Evolutionary conservation across 2,888 invertebrate genomes (phyloP).

Genomic region (Geophilus truncorum): DNA sequence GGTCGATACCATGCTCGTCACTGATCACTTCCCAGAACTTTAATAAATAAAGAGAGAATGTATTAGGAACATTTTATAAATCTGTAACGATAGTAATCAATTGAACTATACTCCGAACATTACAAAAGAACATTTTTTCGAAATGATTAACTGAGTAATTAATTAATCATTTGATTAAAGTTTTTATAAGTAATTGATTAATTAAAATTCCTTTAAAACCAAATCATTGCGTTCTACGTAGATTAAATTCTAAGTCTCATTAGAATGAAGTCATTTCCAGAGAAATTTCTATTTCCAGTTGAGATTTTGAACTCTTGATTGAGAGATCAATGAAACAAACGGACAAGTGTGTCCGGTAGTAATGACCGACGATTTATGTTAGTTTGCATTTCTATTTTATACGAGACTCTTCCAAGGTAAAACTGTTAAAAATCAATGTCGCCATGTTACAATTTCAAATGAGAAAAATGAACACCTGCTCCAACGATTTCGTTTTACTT

Average conservation of each 20-base stretch:
- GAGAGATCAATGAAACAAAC: not conserved
- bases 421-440: not conserved
- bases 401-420: not conserved
- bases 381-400: not conserved
- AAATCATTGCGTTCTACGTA: too few species aligned
- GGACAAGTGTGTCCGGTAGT: not conserved
- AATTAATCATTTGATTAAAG: too few species aligned
- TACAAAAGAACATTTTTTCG: too few species aligned
- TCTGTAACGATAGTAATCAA: too few species aligned
- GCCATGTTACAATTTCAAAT: not conserved
- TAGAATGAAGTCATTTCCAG: too few species aligned
- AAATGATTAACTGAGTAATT: too few species aligned
- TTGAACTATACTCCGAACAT: too few species aligned
- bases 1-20: constrained; percentile 48
- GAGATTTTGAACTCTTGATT: too few species aligned
- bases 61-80: not conserved
- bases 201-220: too few species aligned
- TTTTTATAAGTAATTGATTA: too few species aligned
- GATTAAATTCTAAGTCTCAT: too few species aligned
- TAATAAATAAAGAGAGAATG: not conserved
- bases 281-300: too few species aligned
- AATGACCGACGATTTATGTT: not conserved
- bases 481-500: not conserved
- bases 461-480: not conserved
- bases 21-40: constrained; percentile 48